phyloP scores from a whole-genome alignment of 1,140 invertebrate genomes.

The Spodoptera litura region DNA sequence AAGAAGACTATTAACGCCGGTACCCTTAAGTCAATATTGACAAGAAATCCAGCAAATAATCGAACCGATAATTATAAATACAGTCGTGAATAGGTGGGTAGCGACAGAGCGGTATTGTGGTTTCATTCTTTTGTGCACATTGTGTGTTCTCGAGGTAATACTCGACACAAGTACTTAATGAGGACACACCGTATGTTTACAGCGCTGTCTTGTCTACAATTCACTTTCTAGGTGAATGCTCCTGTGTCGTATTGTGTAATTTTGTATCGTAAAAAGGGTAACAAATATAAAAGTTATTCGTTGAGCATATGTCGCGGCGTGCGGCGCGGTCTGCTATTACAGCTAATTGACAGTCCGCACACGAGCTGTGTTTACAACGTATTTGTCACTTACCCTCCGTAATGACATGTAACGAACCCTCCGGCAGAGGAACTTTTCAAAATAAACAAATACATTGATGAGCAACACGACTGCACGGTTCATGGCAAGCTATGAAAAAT shows the following conservation, averaged over 20 bases:
- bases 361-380: constrained; percentile 71
- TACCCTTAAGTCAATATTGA: constrained; percentile 36
- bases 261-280: constrained; percentile 67
- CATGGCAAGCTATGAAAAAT: constrained; percentile 10
- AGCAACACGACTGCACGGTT: constrained; percentile 1
- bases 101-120: constrained; percentile 23
- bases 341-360: constrained; percentile 74
- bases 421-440: constrained; percentile 67
- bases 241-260: constrained; percentile 56
- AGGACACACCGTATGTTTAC: constrained; percentile 16
- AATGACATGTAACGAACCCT: constrained; percentile 69
- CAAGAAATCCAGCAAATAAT: constrained; percentile 37
- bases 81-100: too few relatives aligned
- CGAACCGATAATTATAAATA: constrained; percentile 17
- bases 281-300: constrained; percentile 66
- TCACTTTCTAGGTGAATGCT: constrained; percentile 38
- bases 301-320: constrained; percentile 70
- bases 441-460: constrained; percentile 64
- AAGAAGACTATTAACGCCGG: constrained; percentile 25
- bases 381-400: constrained; percentile 76
- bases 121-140: background rate
- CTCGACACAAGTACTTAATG: constrained; percentile 5
- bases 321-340: constrained; percentile 62
- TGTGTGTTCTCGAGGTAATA: background rate
- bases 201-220: constrained; percentile 13